A percentile compares a stretch with the other conserved stretches of the same genome.
Evolutionary conservation across 2,888 invertebrate species (phyloP).

Genomic region (Druceiella hillmani): DNA sequence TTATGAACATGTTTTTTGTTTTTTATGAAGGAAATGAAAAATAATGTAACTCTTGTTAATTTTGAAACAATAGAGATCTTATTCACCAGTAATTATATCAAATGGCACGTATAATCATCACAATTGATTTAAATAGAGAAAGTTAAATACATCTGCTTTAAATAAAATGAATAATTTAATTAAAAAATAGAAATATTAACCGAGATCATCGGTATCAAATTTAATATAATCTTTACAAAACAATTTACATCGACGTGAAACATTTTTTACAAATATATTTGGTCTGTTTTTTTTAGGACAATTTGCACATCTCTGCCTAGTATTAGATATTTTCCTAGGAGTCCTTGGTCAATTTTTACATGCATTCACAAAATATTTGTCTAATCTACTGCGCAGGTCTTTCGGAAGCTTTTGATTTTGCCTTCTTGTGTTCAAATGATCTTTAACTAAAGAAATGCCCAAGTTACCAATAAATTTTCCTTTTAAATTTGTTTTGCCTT

Average conservation of each 20-base stretch:
- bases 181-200: not conserved
- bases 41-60: too few relatives aligned
- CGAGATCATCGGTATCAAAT: not conserved
- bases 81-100: too few relatives aligned
- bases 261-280: not conserved
- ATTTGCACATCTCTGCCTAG: not conserved
- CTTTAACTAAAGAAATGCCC: not conserved
- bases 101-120: too few relatives aligned
- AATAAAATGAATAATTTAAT: not conserved
- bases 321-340: not conserved
- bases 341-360: not conserved
- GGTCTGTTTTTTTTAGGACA: not conserved
- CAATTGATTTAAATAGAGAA: too few relatives aligned
- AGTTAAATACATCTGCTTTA: not conserved
- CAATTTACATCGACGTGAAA: not conserved
- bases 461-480: not conserved
- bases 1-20: too few relatives aligned
- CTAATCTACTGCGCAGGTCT: not conserved
- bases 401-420: not conserved
- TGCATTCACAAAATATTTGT: not conserved
- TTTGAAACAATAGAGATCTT: too few relatives aligned
- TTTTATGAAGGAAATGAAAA: too few relatives aligned
- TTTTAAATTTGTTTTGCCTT: not conserved
- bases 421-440: not conserved
- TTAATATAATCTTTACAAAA: not conserved